Conservation (phyloP, 2,113 vertebrate species). For the Cercopithecus mona region DNA sequence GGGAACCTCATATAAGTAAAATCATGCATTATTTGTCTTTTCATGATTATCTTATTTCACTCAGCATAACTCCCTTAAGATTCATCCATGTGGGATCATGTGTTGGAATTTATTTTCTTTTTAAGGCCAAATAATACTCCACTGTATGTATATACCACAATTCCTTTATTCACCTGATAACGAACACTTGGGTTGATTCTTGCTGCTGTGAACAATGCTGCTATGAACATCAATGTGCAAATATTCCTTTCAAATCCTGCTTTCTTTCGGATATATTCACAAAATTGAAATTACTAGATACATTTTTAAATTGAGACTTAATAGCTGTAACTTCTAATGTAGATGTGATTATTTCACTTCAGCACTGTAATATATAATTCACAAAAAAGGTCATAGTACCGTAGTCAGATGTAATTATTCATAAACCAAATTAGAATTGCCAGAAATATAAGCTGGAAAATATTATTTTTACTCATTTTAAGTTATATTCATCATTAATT, state of each 20-base stretch:
- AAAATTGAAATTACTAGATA: background rate
- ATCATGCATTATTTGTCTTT: background rate
- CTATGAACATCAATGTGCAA: background rate
- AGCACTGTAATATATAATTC: background rate
- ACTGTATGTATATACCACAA: background rate
- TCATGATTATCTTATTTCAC: background rate
- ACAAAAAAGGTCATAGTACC: background rate
- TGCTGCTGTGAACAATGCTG: background rate
- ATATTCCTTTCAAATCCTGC: background rate
- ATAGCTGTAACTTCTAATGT: background rate
- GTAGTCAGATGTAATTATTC: background rate
- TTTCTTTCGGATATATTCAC: background rate
- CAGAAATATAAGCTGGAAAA: background rate
- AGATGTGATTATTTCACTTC: background rate
- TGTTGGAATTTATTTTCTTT: background rate
- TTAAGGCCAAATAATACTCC: background rate
- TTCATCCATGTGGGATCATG: background rate
- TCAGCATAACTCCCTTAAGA: background rate
- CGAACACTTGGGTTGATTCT: background rate
- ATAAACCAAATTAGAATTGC: background rate
- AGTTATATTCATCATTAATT: background rate
- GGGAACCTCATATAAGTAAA: background rate
- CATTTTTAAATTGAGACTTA: background rate
- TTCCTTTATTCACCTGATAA: background rate
- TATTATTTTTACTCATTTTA: background rate